Evolutionary conservation across 2,113 vertebrate genomes (phyloP), one percentile per base, ranked within the genome.

Genomic region (Ornithorhynchus anatinus): DNA sequence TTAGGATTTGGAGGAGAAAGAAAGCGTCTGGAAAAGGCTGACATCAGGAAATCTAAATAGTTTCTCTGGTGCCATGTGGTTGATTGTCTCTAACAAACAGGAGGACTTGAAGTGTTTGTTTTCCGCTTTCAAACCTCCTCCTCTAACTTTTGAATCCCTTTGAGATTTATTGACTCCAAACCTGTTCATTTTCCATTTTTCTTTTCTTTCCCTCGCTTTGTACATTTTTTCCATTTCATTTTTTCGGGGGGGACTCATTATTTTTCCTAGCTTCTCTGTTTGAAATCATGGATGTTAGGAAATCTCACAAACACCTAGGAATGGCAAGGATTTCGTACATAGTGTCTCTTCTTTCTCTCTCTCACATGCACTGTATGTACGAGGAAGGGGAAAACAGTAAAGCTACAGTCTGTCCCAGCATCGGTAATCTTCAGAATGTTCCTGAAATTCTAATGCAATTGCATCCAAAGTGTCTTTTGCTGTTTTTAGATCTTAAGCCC

Each of bases 371-470:
- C n/a, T n/a, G n/a, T n/a, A n/a, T n/a, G n/a, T n/a, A n/a, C n/a
- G n/a, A n/a, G n/a, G n/a, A n/a, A n/a, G 1, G 39, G 39, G 14
- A 19, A 22, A 14, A 8, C n/a, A 13, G 25, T 9, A 16, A 33
- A 15, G n/a, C n/a, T n/a, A 14, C 13, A 3, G 17, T 12, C n/a
- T 39, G 29, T 60, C 36, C 27, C 59, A 40, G 42, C 47, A 13
- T 9, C 27, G 10, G 45, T 40, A 48, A 12, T 42, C 22, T 37
- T 51, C 45, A n/a, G 5, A 17, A 48, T 15, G 22, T 6, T n/a
- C 31, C 31, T 32, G 14, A 6, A 1, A 19, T 0, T 10, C 7
- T 8, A 3, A 1, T 35, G 39, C n/a, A n/a, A n/a, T n/a, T n/a
- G n/a, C 35, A 65, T 42, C 39, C 35, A 51, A 45, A 44, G 11